Conservation (phyloP, 2,797 vertebrate genomes). For the Hypotaenidia okinawae region DNA sequence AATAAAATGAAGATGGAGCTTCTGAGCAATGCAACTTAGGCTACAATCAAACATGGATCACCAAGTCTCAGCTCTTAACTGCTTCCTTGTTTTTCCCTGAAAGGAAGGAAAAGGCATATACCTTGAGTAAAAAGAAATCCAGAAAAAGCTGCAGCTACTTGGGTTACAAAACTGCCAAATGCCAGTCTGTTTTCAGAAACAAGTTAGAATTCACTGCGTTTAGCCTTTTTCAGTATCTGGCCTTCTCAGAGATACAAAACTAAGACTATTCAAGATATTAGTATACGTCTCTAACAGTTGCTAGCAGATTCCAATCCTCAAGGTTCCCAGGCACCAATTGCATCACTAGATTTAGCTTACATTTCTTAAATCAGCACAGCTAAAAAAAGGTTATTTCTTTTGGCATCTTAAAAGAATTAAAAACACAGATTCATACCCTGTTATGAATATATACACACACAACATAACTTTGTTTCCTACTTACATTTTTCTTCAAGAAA, state of each 20-base stretch:
- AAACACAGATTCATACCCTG: background rate
- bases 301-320: background rate
- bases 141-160: background rate
- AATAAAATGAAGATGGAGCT: background rate
- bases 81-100: fast-evolving
- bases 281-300: background rate
- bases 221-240: background rate
- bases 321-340: constrained; percentile 17
- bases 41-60: background rate
- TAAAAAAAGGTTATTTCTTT: constrained; percentile 36
- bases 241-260: background rate
- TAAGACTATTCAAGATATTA: background rate
- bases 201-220: background rate
- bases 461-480: background rate
- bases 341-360: constrained; percentile 16
- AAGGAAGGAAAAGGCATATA: background rate
- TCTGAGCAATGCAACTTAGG: background rate
- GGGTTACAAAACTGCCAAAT: background rate
- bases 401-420: constrained; percentile 9
- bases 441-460: background rate
- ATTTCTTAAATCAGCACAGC: constrained; percentile 23
- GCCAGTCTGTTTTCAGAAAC: background rate
- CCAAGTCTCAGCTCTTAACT: background rate
- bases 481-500: background rate
- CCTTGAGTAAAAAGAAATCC: background rate